Conservation (phyloP, 2,888 invertebrate genomes). For the Chalcosyrphus nemorum region DNA sequence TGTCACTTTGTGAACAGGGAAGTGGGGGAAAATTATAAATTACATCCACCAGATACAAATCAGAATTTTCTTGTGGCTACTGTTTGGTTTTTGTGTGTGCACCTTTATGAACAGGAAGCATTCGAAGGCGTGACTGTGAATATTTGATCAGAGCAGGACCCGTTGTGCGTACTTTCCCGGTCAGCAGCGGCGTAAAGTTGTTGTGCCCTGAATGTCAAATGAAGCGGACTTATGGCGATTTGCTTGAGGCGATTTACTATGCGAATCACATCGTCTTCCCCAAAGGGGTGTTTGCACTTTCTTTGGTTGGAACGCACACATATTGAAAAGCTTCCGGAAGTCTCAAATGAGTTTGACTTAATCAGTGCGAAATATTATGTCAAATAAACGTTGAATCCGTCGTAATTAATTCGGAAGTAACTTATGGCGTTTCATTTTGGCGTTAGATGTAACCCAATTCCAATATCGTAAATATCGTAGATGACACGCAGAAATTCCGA, state of each 20-base stretch:
- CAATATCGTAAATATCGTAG: neutral
- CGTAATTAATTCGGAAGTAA: neutral
- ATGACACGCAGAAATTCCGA: constrained; percentile 11
- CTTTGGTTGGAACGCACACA: constrained; percentile 39
- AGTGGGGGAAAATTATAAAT: neutral
- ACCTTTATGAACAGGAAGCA: constrained; percentile 61
- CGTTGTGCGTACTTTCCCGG: constrained; percentile 66
- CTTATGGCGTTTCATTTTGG: neutral
- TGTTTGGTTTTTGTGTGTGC: constrained; percentile 26
- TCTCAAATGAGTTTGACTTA: constrained; percentile 9
- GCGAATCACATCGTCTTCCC: constrained; percentile 39
- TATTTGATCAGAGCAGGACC: constrained; percentile 45
- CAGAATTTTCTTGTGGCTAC: constrained; percentile 17
- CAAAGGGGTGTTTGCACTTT: constrained; percentile 65
- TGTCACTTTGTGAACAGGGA: constrained; percentile 43
- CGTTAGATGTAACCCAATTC: neutral
- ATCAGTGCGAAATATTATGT: constrained; percentile 1
- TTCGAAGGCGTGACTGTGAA: constrained; percentile 61
- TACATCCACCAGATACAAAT: neutral
- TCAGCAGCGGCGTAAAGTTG: constrained; percentile 16
- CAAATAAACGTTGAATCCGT: too few relatives aligned
- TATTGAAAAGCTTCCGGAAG: constrained; percentile 56
- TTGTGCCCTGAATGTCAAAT: constrained; percentile 56
- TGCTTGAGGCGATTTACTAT: constrained; percentile 14
- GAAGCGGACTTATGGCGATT: constrained; percentile 20